Evolutionary conservation across 1,140 invertebrate species (phyloP).

Genomic region (Littorina saxatilis): DNA sequence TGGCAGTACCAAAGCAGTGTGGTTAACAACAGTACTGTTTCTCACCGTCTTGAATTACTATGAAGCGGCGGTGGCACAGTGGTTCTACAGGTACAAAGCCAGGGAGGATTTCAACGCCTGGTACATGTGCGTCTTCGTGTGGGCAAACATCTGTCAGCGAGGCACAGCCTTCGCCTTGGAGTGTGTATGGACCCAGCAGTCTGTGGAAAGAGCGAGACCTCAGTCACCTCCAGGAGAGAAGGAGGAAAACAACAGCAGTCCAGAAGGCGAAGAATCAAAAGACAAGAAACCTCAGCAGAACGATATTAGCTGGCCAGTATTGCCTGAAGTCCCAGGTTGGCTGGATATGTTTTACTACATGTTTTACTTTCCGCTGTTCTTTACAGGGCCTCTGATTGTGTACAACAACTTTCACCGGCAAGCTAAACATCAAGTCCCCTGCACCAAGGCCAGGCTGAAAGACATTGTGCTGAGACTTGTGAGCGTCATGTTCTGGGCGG

Average conservation of each 20-base stretch:
- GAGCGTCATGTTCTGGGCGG: conserved; percentile 82
- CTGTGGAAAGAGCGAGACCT: too few relatives aligned
- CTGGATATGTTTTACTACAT: conserved; percentile 82
- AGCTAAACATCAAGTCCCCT: conserved; percentile 63
- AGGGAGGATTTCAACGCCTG: conserved; percentile 5
- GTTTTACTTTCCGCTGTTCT: conserved; percentile 88
- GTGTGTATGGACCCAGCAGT: conserved; percentile 6
- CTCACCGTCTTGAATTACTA: conserved; percentile 8
- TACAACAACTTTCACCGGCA: conserved; percentile 82
- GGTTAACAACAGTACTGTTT: background rate
- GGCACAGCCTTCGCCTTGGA: conserved; percentile 10
- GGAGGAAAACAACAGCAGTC: background rate
- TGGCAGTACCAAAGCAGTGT: background rate
- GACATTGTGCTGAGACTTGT: conserved; percentile 31
- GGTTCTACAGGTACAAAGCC: background rate
- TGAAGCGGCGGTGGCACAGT: background rate
- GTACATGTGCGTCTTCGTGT: conserved; percentile 8
- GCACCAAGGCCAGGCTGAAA: background rate
- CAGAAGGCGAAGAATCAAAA: background rate
- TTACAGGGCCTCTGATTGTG: conserved; percentile 85
- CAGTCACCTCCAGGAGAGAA: background rate
- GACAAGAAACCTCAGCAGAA: conserved; percentile 35
- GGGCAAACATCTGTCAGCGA: conserved; percentile 18
- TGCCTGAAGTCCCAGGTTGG: conserved; percentile 43
- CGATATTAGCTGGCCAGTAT: conserved; percentile 39